Percentiles rank a stretch among this genome's conserved stretches.
Evolutionary conservation across 2,888 invertebrate genomes (phyloP).

Genomic region (Leistus spinibarbis): DNA sequence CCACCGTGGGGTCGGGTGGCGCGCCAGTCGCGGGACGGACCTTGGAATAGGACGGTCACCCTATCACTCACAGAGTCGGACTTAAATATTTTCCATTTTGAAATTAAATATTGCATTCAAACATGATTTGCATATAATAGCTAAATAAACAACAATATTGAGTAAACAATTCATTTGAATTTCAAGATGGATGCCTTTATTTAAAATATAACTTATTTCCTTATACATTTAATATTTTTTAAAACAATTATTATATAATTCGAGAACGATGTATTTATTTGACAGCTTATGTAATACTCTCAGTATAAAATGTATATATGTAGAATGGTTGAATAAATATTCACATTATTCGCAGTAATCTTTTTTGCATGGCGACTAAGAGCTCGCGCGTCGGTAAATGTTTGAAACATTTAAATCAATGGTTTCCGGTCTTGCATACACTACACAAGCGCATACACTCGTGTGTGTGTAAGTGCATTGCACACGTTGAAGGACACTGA

Average conservation of each 20-base stretch:
- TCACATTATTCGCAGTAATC: not conserved
- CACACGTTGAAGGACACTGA: conserved; percentile 26
- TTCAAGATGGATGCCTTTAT: too few species aligned
- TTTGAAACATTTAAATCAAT: not conserved
- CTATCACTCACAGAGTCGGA: conserved; percentile 26
- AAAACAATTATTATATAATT: too few species aligned
- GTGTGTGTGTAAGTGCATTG: conserved; percentile 15
- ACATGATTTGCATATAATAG: too few species aligned
- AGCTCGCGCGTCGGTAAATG: not conserved
- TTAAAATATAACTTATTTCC: too few species aligned
- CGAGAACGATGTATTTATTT: too few species aligned
- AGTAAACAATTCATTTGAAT: too few species aligned
- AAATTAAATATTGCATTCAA: too few species aligned
- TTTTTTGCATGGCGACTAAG: not conserved
- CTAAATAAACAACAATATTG: too few species aligned
- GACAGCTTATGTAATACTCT: too few species aligned
- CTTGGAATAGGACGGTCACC: conserved; percentile 37
- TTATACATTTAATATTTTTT: too few species aligned
- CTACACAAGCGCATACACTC: not conserved
- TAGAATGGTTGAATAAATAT: not conserved
- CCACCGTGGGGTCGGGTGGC: conserved; percentile 3
- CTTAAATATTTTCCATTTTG: not conserved
- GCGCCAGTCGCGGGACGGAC: conserved; percentile 18
- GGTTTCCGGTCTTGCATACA: not conserved
- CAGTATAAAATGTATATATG: not conserved